Evolutionary conservation across 2,797 vertebrate genomes (phyloP).

Genomic region (Neosalanx taihuensis): DNA sequence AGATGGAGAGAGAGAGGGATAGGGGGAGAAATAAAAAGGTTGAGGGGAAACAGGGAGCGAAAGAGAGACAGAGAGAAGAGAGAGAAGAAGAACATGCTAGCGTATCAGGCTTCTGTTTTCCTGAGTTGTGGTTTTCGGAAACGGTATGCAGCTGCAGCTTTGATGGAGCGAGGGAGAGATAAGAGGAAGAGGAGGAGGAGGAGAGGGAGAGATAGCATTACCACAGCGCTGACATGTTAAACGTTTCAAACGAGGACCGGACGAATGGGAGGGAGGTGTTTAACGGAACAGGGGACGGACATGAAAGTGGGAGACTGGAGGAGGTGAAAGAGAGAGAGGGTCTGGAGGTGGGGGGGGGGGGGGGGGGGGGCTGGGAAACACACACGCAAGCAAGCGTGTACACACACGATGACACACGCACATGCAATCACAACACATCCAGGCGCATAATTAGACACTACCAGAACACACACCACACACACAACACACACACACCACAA

Average conservation of each 20-base stretch:
- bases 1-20: not conserved
- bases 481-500: conserved; percentile 5
- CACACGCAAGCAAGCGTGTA: no score
- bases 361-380: not conserved
- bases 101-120: not conserved
- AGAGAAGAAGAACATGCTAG: no score
- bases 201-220: conserved; percentile 6
- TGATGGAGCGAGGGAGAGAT: not conserved
- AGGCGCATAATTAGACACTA: not conserved
- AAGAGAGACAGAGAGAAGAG: no score
- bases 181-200: not conserved
- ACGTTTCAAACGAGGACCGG: not conserved
- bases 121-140: not conserved
- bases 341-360: not conserved
- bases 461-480: conserved; percentile 25
- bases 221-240: not conserved
- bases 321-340: not conserved
- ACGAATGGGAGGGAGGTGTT: not conserved
- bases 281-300: not conserved
- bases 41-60: not conserved
- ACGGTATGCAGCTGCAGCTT: not conserved
- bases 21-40: not conserved
- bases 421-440: no score
- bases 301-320: not conserved
- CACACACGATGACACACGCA: no score